These are phyloP conservation scores for Tachypleus tridentatus DNA, from an alignment of 1,140 invertebrate species.

Conservation along the genomic window DNA sequence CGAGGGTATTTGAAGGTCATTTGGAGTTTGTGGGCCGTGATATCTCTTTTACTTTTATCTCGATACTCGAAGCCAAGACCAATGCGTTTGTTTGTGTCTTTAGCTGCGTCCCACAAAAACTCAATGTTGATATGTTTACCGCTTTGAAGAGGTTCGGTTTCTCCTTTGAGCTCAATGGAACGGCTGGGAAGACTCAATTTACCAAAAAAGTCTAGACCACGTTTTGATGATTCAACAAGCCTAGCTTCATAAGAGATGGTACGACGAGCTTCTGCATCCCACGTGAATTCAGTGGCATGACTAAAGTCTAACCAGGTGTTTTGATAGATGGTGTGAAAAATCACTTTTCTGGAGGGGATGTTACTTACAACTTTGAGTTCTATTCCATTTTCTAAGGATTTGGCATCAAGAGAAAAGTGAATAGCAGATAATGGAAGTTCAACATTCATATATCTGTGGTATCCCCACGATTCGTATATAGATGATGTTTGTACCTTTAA, in stretches of 20 bases:
- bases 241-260: slow-evolving; percentile 16
- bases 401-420: slow-evolving; percentile 3
- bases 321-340: slow-evolving; percentile 9
- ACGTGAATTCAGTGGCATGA: slow-evolving; percentile 14
- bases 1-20: slow-evolving; percentile 19
- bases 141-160: background rate
- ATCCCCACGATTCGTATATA: background rate
- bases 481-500: background rate
- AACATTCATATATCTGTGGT: too few relatives aligned
- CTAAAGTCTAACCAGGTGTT: slow-evolving; percentile 2
- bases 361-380: slow-evolving; percentile 10
- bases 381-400: slow-evolving; percentile 1
- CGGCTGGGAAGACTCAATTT: slow-evolving; percentile 25
- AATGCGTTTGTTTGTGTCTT: slow-evolving; percentile 23
- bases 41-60: slow-evolving; percentile 11
- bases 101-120: slow-evolving; percentile 28
- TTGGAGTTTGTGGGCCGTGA: slow-evolving; percentile 12
- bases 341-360: slow-evolving; percentile 5
- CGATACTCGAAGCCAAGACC: slow-evolving; percentile 1
- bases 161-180: slow-evolving; percentile 23
- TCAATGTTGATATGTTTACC: slow-evolving; percentile 7
- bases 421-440: too few relatives aligned
- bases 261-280: slow-evolving; percentile 8
- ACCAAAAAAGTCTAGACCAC: slow-evolving; percentile 6
- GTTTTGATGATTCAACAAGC: slow-evolving; percentile 8